Percentiles rank a stretch among this genome's conserved stretches.
These are phyloP conservation scores for Hirtodrosophila alboralis DNA, from an alignment of 2,888 invertebrate species.

Conservation along the genomic window DNA sequence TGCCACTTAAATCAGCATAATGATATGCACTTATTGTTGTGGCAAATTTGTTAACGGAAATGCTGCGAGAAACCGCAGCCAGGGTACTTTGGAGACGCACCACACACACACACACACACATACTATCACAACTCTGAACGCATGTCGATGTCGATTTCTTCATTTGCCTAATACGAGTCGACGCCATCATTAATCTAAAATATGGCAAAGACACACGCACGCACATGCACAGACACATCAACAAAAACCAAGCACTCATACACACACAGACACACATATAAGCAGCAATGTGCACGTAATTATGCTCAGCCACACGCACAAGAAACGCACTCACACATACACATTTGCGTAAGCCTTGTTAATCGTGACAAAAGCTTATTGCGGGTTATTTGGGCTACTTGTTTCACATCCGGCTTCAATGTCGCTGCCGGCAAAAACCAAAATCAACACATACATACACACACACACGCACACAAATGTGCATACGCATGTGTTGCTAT, in stretches of 20 bases:
- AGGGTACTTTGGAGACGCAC: conserved; percentile 30
- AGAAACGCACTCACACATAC: conserved; percentile 20
- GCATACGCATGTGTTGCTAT: conserved; percentile 24
- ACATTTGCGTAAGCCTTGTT: conserved; percentile 78
- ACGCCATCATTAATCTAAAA: conserved; percentile 78
- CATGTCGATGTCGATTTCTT: conserved; percentile 76
- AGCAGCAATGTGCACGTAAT: conserved; percentile 60
- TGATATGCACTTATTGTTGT: conserved; percentile 78
- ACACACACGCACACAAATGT: conserved; percentile 5
- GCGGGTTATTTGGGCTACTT: conserved; percentile 78
- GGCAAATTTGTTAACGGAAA: conserved; percentile 77
- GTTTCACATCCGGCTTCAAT: conserved; percentile 75
- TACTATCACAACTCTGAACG: conserved; percentile 31
- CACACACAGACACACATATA: conserved; percentile 3
- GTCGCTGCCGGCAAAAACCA: conserved; percentile 66
- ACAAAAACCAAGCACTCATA: conserved; percentile 3
- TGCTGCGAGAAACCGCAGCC: conserved; percentile 66
- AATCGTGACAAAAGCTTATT: conserved; percentile 81
- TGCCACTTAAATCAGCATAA: conserved; percentile 78
- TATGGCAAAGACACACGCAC: conserved; percentile 73
- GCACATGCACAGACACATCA: conserved; percentile 9
- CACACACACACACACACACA: conserved; percentile 4
- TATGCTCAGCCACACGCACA: conserved; percentile 58
- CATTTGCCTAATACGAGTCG: conserved; percentile 77
- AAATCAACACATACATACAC: conserved; percentile 66